Percentiles rank a stretch among this genome's conserved stretches.
Evolutionary conservation across 2,797 vertebrate species (phyloP).

Genomic region (Tarsius wallacei): DNA sequence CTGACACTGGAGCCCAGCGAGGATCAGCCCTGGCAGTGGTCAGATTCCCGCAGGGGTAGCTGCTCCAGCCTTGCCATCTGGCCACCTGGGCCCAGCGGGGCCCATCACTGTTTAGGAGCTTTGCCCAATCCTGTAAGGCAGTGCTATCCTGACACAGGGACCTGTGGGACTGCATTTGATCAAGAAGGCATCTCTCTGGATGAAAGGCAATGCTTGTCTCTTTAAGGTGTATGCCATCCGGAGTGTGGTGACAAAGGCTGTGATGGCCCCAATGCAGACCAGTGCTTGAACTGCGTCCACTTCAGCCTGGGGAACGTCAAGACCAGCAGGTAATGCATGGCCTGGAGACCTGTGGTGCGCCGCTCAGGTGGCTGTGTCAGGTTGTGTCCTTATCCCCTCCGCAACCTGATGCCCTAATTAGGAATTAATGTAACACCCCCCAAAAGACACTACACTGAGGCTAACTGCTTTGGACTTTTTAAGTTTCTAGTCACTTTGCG

Average conservation of each 20-base stretch:
- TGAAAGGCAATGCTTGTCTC: constrained; percentile 81
- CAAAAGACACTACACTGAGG: not conserved
- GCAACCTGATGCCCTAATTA: not conserved
- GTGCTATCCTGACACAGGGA: not conserved
- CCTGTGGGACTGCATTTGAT: not conserved
- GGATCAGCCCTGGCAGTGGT: not conserved
- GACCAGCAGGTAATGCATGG: constrained; percentile 92
- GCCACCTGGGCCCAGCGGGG: accelerated
- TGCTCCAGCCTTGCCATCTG: not conserved
- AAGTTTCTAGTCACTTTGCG: not conserved
- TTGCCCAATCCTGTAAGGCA: not conserved
- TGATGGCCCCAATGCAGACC: constrained; percentile 93
- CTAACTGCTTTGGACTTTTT: not conserved
- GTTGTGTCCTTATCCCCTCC: not conserved
- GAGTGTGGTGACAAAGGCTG: constrained; percentile 96
- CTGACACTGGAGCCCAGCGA: not conserved
- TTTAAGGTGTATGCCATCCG: constrained; percentile 93
- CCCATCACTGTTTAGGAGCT: not conserved
- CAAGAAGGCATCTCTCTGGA: constrained; percentile 12
- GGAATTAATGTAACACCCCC: too few relatives aligned
- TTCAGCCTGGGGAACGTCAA: constrained; percentile 94
- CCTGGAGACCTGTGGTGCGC: accelerated
- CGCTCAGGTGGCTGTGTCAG: accelerated
- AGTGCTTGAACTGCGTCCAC: constrained; percentile 96
- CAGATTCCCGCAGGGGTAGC: accelerated